phyloP scores from a whole-genome alignment of 2,113 vertebrate species.

The Pan paniscus region DNA sequence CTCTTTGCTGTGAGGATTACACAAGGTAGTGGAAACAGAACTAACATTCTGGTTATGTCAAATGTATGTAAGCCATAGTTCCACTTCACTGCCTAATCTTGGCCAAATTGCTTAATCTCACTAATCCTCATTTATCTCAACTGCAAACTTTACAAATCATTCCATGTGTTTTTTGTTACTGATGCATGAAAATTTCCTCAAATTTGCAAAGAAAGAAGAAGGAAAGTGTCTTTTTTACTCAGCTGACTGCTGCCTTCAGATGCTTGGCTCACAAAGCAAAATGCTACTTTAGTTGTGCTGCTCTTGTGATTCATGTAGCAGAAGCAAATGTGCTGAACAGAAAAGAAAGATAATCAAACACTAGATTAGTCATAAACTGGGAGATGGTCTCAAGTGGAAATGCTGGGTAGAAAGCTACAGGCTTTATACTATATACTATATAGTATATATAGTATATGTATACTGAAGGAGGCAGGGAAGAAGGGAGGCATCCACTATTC shows the following conservation, averaged over 20 bases:
- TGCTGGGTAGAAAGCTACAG: neutral
- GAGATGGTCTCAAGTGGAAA: conserved; percentile 44
- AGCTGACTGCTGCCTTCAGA: conserved; percentile 45
- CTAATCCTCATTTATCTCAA: conserved; percentile 45
- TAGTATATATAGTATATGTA: no score
- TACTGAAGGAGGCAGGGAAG: no score
- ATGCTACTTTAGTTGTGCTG: conserved; percentile 9
- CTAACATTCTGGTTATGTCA: neutral
- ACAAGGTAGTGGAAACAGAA: neutral
- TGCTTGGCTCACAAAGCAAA: conserved; percentile 61
- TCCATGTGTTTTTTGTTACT: neutral
- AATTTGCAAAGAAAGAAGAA: conserved; percentile 36
- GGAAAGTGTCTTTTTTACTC: conserved; percentile 31
- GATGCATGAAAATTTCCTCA: conserved; percentile 43
- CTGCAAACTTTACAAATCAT: conserved; percentile 46
- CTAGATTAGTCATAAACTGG: neutral
- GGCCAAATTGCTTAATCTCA: conserved; percentile 38
- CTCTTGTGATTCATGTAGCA: conserved; percentile 48
- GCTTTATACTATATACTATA: neutral
- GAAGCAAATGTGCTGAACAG: conserved; percentile 52
- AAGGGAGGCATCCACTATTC: neutral
- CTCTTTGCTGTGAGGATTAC: conserved; percentile 21
- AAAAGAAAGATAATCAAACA: conserved; percentile 64
- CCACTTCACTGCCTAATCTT: conserved; percentile 10
- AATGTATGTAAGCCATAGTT: neutral